phyloP scores from a whole-genome alignment of 2,113 vertebrate species.

The Xiphias gladius region DNA sequence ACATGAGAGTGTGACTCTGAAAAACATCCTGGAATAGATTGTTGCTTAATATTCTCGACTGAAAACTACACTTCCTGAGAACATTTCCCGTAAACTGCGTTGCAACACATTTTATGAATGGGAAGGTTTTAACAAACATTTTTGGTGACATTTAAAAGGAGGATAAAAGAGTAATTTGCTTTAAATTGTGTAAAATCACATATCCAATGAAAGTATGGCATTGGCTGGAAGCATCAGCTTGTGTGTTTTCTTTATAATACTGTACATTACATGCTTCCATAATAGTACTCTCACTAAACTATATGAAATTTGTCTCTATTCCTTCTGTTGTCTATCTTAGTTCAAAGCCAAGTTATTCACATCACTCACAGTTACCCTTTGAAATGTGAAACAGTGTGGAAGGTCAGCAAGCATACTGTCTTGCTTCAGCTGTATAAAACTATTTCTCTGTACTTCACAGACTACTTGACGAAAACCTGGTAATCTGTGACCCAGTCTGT shows the following conservation, averaged over 20 bases:
- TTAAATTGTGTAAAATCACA: not conserved
- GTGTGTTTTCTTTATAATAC: not conserved
- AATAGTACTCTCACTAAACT: too few relatives aligned
- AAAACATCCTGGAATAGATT: slow-evolving; percentile 42
- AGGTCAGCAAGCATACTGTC: too few relatives aligned
- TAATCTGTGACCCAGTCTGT: too few relatives aligned
- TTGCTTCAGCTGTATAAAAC: too few relatives aligned
- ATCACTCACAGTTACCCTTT: too few relatives aligned
- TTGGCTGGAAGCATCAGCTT: not conserved
- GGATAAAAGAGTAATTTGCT: slow-evolving; percentile 12
- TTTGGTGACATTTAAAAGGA: not conserved
- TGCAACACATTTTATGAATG: slow-evolving; percentile 64
- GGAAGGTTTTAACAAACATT: not conserved
- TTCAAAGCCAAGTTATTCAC: too few relatives aligned
- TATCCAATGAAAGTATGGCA: not conserved
- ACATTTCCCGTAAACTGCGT: slow-evolving; percentile 54
- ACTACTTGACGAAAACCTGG: too few relatives aligned
- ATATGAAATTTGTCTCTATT: too few relatives aligned
- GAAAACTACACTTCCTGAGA: slow-evolving; percentile 16
- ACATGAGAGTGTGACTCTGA: slow-evolving; percentile 42
- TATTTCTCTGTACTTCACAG: too few relatives aligned
- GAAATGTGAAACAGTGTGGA: too few relatives aligned
- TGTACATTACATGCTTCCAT: too few relatives aligned
- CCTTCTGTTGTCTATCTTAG: too few relatives aligned
- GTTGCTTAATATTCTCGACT: slow-evolving; percentile 56